Base-by-base conservation (phyloP, 2,797 vertebrate species). In the Aphelocoma californica region DNA sequence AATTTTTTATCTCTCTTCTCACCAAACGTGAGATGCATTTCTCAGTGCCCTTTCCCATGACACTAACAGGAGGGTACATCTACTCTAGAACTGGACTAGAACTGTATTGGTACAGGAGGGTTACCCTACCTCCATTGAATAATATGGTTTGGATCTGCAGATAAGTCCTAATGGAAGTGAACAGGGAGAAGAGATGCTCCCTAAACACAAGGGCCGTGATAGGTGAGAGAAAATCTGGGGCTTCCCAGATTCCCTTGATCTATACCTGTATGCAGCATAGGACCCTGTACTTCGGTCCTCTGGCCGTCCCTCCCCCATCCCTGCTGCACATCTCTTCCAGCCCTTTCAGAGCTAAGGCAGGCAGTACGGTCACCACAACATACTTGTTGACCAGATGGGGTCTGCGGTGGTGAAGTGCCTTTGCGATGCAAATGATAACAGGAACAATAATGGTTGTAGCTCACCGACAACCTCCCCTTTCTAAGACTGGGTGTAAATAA, bases 401-500 rank as follows among this genome's bases (percentile, higher is more conserved):
- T 48, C 81, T 61, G 77, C 75, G 77, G 21, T 2, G 42, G 50
- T 54, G 71, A 86, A 79, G 29, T 38, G 45, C 32, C 38, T 88
- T 77, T 67, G 32, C 56, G 42, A 69, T 47, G 71, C 73, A 81
- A 81, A 82, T 12, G 85, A 86, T 95, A 96, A 91, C 80, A 91
- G 65, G n/a, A 45, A 88, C 75, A 93, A 92, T 51, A 69, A 88
- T 84, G 88, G 58, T 45, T 81, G 71, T 32, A 95, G 60, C 74
- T 90, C 66, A 15, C 71, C 84, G 77, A 91, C 6, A 23, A 75
- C 61, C 51, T 91, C 91, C 88, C 91, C 95, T 85, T 86, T 92
- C 83, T 82, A 94, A 88, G 36, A 16, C 18, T 38, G 67, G 53
- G 65, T 87, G 86, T 77, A 95, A 96, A 85, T 86, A 80, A 85